These are phyloP conservation scores for Cecropterus lyciades DNA, from an alignment of 1,140 invertebrate genomes.

Conservation along the genomic window DNA sequence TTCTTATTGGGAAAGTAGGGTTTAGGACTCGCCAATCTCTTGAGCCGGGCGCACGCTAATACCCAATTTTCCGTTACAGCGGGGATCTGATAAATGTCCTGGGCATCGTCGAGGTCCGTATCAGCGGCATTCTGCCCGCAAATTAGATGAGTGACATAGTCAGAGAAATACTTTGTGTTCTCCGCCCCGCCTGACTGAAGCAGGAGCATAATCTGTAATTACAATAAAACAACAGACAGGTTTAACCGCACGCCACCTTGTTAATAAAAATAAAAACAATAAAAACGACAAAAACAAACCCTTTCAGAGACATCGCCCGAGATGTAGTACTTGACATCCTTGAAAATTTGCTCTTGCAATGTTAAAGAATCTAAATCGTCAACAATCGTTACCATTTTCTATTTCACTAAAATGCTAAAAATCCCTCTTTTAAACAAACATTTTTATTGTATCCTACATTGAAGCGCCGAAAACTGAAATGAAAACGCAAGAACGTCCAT, in stretches of 20 bases:
- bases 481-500: conserved; percentile 72
- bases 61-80: conserved; percentile 95
- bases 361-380: conserved; percentile 82
- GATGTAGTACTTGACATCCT: conserved; percentile 89
- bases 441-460: conserved; percentile 61
- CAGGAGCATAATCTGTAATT: conserved; percentile 89
- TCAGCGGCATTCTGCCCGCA: conserved; percentile 92
- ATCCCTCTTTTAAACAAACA: conserved; percentile 56
- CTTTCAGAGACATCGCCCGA: conserved; percentile 88
- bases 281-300: conserved; percentile 82
- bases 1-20: conserved; percentile 77
- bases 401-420: conserved; percentile 63
- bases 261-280: conserved; percentile 70
- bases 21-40: conserved; percentile 80
- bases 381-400: conserved; percentile 84
- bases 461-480: conserved; percentile 68
- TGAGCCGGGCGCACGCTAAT: conserved; percentile 85
- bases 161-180: conserved; percentile 92
- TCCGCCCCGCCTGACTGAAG: conserved; percentile 93
- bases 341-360: conserved; percentile 84
- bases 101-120: conserved; percentile 92
- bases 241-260: conserved; percentile 56
- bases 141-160: conserved; percentile 95
- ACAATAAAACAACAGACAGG: conserved; percentile 57
- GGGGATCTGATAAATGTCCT: conserved; percentile 95